Percentiles rank a stretch among this genome's conserved stretches.
Evolutionary conservation across 2,888 invertebrate genomes (phyloP).

Genomic region (Drosophila dives): DNA sequence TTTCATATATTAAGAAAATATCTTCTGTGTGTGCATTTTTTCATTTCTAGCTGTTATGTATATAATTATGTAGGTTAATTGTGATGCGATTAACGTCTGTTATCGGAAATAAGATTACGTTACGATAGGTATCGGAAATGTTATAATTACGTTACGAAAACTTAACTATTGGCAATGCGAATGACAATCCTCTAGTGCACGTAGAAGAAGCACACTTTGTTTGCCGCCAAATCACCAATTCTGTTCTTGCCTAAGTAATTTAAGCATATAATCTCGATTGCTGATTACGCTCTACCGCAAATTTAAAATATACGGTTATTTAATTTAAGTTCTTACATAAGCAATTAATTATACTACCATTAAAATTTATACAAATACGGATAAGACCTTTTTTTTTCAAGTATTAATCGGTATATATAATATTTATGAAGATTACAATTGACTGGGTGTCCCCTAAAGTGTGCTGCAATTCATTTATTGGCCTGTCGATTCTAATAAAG

Average conservation of each 20-base stretch:
- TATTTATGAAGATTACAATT: too few species aligned
- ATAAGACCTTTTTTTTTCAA: not conserved
- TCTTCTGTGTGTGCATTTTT: not conserved
- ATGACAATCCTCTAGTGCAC: not conserved
- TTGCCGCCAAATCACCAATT: conserved; percentile 15
- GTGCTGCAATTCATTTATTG: not conserved
- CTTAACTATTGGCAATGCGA: conserved; percentile 6
- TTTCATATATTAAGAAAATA: not conserved
- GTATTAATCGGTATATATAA: too few species aligned
- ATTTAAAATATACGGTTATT: too few species aligned
- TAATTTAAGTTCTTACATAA: too few species aligned
- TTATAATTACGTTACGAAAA: conserved; percentile 3
- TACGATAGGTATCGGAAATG: too few species aligned
- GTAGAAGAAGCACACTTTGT: conserved; percentile 5
- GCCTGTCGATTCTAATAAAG: not conserved
- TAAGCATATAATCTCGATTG: not conserved
- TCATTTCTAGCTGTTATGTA: too few species aligned
- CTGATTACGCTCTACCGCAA: not conserved
- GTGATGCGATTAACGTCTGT: too few species aligned
- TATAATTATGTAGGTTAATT: too few species aligned
- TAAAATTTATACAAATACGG: not conserved
- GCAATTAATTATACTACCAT: not conserved
- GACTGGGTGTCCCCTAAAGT: not conserved
- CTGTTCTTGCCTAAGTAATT: not conserved
- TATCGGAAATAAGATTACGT: too few species aligned